phyloP scores from a whole-genome alignment of 2,888 invertebrate species.

The Melipona bicolor region DNA sequence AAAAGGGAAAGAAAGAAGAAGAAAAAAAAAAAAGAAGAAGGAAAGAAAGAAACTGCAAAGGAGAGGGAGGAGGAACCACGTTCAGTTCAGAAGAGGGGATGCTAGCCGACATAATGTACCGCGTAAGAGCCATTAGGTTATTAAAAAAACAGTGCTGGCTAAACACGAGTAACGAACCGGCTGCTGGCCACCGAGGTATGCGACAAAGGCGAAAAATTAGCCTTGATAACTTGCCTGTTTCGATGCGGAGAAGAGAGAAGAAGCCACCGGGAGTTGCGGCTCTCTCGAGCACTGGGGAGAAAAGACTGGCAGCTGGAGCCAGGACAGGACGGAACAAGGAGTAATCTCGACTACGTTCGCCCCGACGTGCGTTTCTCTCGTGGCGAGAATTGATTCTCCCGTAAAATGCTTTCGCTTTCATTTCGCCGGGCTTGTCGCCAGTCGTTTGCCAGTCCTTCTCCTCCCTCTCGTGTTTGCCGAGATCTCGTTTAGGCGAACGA shows the following conservation, averaged over 20 bases:
- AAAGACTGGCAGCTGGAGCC: conserved; percentile 43
- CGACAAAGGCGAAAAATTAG: conserved; percentile 79
- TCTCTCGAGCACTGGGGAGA: background rate
- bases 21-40: conserved; percentile 64
- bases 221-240: conserved; percentile 77
- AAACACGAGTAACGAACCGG: conserved; percentile 72
- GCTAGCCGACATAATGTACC: conserved; percentile 74
- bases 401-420: conserved; percentile 46
- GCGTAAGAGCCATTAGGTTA: conserved; percentile 83
- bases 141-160: conserved; percentile 81
- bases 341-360: conserved; percentile 54
- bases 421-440: background rate
- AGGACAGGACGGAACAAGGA: conserved; percentile 41
- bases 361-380: background rate
- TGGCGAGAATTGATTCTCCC: conserved; percentile 41
- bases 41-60: conserved; percentile 42
- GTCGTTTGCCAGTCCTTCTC: background rate
- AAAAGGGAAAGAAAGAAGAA: conserved; percentile 47
- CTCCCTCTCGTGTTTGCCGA: background rate
- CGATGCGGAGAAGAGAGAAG: conserved; percentile 50
- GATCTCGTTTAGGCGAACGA: conserved; percentile 7
- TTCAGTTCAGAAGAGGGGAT: conserved; percentile 30
- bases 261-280: conserved; percentile 2
- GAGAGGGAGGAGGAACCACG: background rate
- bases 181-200: conserved; percentile 68